Evolutionary conservation across 2,113 vertebrate genomes (phyloP).

Genomic region (Tetrao urogallus): DNA sequence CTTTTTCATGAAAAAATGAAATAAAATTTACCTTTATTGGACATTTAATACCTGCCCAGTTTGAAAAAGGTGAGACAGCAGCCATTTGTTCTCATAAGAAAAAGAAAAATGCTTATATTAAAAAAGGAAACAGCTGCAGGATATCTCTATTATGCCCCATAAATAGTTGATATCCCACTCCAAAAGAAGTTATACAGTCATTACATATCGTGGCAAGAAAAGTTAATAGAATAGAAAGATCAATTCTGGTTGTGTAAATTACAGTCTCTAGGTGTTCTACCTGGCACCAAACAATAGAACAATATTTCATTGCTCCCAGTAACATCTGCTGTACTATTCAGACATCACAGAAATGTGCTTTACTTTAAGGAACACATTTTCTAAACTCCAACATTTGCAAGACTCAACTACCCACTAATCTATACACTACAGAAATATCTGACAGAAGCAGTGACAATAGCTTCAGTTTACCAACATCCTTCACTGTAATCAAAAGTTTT

Average conservation of each 20-base stretch:
- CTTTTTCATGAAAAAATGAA: background rate
- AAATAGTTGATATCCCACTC: background rate
- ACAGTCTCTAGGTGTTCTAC: background rate
- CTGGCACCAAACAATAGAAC: background rate
- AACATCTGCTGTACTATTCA: background rate
- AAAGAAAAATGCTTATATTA: background rate
- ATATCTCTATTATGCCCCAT: background rate
- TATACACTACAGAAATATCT: background rate
- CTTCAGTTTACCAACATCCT: background rate
- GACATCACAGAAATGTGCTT: background rate
- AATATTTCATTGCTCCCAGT: background rate
- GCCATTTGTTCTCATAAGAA: background rate
- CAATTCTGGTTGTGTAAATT: background rate
- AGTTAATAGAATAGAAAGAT: background rate
- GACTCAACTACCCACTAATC: background rate
- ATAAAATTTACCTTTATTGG: no score
- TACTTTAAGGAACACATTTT: background rate
- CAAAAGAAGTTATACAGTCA: background rate
- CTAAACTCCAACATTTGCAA: background rate
- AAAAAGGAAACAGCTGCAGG: background rate
- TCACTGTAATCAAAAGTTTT: fast-evolving
- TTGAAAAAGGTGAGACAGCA: background rate
- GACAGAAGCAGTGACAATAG: background rate
- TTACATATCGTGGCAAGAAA: background rate
- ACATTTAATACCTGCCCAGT: background rate